A percentile compares a stretch with the other conserved stretches of the same genome.
Evolutionary conservation across 1,140 invertebrate species (phyloP).

Genomic region (Scylla paramamosain): DNA sequence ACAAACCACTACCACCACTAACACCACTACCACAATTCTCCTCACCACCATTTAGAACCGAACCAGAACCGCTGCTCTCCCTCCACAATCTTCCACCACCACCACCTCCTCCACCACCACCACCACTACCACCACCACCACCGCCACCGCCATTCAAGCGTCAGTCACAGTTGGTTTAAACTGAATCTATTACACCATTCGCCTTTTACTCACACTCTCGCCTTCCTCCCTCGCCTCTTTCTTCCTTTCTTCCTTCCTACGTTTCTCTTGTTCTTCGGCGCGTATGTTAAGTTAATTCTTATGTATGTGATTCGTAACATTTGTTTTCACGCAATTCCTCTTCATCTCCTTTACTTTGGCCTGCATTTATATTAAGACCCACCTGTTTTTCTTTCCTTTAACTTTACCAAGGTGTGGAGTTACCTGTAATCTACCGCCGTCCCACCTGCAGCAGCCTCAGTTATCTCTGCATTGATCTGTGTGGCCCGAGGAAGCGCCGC

Average conservation of each 20-base stretch:
- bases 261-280: background rate
- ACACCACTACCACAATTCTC: background rate
- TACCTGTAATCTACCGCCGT: background rate
- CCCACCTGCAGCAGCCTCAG: background rate
- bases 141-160: background rate
- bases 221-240: background rate
- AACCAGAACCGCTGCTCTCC: background rate
- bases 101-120: background rate
- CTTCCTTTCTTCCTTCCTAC: background rate
- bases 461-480: background rate
- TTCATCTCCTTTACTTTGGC: background rate
- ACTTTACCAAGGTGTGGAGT: background rate
- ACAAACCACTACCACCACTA: background rate
- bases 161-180: slow-evolving; percentile 14
- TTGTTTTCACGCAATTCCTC: background rate
- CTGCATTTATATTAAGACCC: background rate
- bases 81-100: background rate
- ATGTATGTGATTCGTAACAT: background rate
- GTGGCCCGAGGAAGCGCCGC: background rate
- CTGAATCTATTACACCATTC: slow-evolving; percentile 5
- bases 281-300: background rate
- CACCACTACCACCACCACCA: background rate
- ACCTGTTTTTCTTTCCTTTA: background rate
- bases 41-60: background rate
- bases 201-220: background rate